Evolutionary conservation across 1,140 invertebrate genomes (phyloP), one percentile per base, ranked within the genome.

Genomic region (Daktulosphaira vitifoliae): DNA sequence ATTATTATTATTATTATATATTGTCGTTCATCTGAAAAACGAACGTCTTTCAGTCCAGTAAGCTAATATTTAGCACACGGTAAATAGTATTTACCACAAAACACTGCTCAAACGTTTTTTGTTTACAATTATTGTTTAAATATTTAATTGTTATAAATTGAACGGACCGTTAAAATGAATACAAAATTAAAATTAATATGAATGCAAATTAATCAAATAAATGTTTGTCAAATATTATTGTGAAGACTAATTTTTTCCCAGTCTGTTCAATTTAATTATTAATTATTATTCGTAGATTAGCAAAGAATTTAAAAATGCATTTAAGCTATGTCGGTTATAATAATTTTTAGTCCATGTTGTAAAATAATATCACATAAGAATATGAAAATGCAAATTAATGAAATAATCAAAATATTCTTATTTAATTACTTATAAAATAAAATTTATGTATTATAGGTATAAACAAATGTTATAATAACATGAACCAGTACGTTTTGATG

Each of bases 61-160:
- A 59, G 54, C 54, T 59, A 59, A 59, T 59, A 59, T 59, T 59
- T 59, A 59, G 54, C 54, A 59, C 54, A 15, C 39, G 54, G 54
- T 59, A 46, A 59, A 59, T 59, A 13, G 18, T 46, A 59, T 59
- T 59, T 59, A 59, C 54, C 54, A 29, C 42, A 22, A 59, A 29
- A 59, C 23, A 59, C 54, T 59, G 54, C 54, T 59, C 54, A 59
- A 59, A n/a, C 37, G 39, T 59, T 59, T 59, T 59, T 56, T 16
- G 33, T 44, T 56, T 46, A 44, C 44, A 16, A 13, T 59, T 59
- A 25, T 13, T 46, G 39, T 59, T 59, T 39, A 33, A 33, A 33
- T 3, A 23, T 23, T 49, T 22, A 7, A 33, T 59, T 59, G 37
- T 59, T 59, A 39, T 59, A 16, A 42, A 59, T 59, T 59, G 39